Evolutionary conservation across 2,888 invertebrate genomes (phyloP).

Genomic region (Altica lythri): DNA sequence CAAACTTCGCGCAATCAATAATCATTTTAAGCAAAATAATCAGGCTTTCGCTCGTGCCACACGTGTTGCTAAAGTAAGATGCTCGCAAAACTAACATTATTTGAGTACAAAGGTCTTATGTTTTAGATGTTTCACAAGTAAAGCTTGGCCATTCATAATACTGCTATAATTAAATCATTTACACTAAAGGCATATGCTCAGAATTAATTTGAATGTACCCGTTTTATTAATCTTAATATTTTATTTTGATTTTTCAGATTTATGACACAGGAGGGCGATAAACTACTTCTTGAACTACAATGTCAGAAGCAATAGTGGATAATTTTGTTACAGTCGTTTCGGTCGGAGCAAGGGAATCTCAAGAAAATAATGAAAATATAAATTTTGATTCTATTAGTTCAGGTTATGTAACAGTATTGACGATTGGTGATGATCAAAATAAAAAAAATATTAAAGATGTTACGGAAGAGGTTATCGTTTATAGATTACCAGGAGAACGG

Average conservation of each 20-base stretch:
- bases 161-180: too few species aligned
- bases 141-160: too few species aligned
- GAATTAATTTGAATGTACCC: too few species aligned
- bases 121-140: too few species aligned
- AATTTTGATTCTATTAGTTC: slow-evolving; percentile 49
- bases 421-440: slow-evolving; percentile 59
- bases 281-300: slow-evolving; percentile 22
- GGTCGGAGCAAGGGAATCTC: slow-evolving; percentile 58
- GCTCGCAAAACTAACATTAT: too few species aligned
- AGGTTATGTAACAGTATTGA: slow-evolving; percentile 65
- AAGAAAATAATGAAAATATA: slow-evolving; percentile 35
- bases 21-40: too few species aligned
- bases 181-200: too few species aligned
- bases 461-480: slow-evolving; percentile 77
- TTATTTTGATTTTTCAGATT: slow-evolving; percentile 29
- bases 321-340: slow-evolving; percentile 67
- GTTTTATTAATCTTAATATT: too few species aligned
- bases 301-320: slow-evolving; percentile 39
- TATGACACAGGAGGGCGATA: slow-evolving; percentile 32
- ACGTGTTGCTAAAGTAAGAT: too few species aligned
- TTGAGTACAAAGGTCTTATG: too few species aligned
- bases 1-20: too few species aligned
- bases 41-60: too few species aligned
- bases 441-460: slow-evolving; percentile 54
- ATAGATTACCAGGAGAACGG: slow-evolving; percentile 85